A percentile compares a stretch with the other conserved stretches of the same genome.
These are phyloP conservation scores for Emydocephalus ijimae DNA, from an alignment of 2,113 vertebrate species.

Conservation along the genomic window DNA sequence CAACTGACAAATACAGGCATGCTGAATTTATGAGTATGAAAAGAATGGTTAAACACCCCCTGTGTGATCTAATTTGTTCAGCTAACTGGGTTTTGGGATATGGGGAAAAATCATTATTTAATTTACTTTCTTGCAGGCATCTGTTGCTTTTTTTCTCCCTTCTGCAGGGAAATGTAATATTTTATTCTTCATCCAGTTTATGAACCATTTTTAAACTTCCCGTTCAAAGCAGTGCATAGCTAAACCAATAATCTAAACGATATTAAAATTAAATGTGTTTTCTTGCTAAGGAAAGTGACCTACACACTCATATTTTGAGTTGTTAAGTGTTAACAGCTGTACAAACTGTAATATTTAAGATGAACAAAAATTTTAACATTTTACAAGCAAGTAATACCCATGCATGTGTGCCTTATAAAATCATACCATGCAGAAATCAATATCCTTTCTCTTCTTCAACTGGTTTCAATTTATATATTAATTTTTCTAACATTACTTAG, in stretches of 20 bases:
- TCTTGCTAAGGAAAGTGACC: neutral
- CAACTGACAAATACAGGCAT: neutral
- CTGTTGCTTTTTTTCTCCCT: neutral
- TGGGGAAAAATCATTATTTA: neutral
- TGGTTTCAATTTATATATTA: neutral
- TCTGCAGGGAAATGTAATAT: neutral
- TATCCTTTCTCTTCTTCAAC: neutral
- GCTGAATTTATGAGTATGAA: neutral
- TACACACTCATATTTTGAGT: neutral
- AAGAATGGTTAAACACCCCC: neutral
- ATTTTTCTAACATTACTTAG: neutral
- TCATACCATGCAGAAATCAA: neutral
- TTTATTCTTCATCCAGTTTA: neutral
- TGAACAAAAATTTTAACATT: neutral
- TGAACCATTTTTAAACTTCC: neutral
- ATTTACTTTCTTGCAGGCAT: neutral
- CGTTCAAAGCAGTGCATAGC: neutral
- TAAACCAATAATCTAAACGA: neutral
- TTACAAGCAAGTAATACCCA: neutral
- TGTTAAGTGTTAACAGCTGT: neutral
- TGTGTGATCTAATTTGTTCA: neutral
- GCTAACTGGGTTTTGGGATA: neutral
- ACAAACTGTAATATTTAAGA: neutral
- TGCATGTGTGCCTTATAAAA: neutral
- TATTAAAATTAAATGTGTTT: neutral